phyloP scores from a whole-genome alignment of 2,888 invertebrate species.

The Macaria notata region DNA sequence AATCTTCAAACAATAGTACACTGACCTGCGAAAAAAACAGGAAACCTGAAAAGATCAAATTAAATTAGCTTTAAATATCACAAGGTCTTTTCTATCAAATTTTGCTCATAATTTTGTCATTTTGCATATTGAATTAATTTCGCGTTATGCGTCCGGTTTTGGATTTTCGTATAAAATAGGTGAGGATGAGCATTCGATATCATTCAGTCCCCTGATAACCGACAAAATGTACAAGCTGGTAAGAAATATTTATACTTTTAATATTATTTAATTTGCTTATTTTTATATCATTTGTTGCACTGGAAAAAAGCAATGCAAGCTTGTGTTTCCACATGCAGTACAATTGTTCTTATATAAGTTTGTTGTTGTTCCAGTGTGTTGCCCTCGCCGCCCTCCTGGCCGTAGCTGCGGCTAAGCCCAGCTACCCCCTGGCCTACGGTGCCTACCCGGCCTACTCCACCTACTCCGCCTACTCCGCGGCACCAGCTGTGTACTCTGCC shows the following conservation, averaged over 20 bases:
- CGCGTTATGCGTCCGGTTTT: neutral
- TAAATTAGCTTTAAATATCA: too few species aligned
- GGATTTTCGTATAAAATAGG: constrained; percentile 22
- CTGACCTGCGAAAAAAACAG: too few species aligned
- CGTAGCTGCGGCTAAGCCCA: constrained; percentile 33
- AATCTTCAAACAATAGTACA: too few species aligned
- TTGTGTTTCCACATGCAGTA: too few species aligned
- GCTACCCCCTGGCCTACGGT: constrained; percentile 19
- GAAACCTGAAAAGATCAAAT: too few species aligned
- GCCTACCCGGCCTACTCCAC: neutral
- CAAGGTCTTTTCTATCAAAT: neutral
- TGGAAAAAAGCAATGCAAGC: too few species aligned
- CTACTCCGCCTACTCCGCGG: constrained; percentile 4
- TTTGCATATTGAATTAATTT: too few species aligned
- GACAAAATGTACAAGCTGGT: constrained; percentile 28
- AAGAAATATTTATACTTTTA: constrained; percentile 10
- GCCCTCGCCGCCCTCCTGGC: constrained; percentile 35
- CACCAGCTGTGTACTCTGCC: neutral
- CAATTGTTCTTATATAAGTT: neutral
- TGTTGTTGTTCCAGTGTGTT: constrained; percentile 29
- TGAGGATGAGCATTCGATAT: constrained; percentile 10
- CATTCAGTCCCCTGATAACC: constrained; percentile 30
- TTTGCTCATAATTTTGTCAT: neutral
- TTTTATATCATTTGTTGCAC: neutral
- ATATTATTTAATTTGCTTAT: neutral